A percentile compares a stretch with the other conserved stretches of the same genome.
phyloP scores from a whole-genome alignment of 2,888 invertebrate genomes.

The Acanthosepion esculentum region DNA sequence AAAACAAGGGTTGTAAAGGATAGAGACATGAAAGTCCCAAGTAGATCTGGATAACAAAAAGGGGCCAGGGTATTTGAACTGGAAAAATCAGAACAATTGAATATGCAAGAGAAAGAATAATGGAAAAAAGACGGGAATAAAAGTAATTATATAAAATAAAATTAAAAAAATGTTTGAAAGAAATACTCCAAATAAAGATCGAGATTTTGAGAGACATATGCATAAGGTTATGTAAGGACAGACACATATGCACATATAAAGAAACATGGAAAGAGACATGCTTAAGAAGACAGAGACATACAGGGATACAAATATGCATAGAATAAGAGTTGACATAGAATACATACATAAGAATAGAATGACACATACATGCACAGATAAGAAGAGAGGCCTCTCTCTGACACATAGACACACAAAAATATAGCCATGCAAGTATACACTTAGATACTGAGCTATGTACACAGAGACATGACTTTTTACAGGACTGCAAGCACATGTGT shows the following conservation, averaged over 20 bases:
- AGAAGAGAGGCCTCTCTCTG: no score
- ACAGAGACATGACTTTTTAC: background rate
- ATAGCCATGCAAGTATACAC: background rate
- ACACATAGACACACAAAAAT: background rate
- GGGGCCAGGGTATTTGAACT: background rate
- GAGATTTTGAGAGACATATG: no score
- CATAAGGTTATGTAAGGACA: no score
- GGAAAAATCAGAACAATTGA: background rate
- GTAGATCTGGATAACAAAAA: background rate
- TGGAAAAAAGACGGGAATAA: background rate
- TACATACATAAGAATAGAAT: background rate
- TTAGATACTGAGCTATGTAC: background rate
- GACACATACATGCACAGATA: background rate
- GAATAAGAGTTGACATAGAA: no score
- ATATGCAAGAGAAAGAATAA: background rate
- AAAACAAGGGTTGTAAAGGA: background rate
- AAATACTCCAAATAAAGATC: background rate
- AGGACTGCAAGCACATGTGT: background rate
- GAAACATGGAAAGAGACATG: no score
- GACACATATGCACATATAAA: no score
- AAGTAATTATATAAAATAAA: background rate
- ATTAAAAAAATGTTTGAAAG: background rate
- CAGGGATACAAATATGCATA: background rate
- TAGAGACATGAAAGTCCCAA: background rate
- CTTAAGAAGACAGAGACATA: background rate